These are phyloP conservation scores for Sciurus vulgaris DNA, from an alignment of 2,797 vertebrate species.

Conservation along the genomic window DNA sequence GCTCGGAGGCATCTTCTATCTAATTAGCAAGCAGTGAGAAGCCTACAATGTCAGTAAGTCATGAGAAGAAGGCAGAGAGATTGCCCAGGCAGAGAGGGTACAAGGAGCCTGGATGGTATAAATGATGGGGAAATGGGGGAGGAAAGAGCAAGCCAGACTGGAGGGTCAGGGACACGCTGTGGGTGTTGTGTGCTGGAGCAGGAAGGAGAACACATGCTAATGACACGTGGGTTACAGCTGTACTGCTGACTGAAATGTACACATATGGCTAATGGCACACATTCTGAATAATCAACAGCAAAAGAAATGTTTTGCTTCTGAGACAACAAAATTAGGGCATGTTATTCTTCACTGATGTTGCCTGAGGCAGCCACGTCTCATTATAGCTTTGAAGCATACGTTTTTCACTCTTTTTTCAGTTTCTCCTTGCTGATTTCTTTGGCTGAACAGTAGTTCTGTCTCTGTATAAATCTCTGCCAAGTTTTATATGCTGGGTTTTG, in stretches of 20 bases:
- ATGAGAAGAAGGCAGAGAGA: background rate
- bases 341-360: slow-evolving; percentile 64
- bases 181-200: background rate
- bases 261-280: slow-evolving; percentile 70
- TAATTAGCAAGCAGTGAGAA: background rate
- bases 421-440: slow-evolving; percentile 69
- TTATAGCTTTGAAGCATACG: slow-evolving; percentile 66
- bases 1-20: background rate
- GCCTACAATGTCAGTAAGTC: background rate
- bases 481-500: slow-evolving; percentile 60
- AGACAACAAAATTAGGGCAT: slow-evolving; percentile 76
- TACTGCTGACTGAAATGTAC: slow-evolving; percentile 39
- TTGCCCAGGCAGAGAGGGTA: background rate
- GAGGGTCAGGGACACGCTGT: slow-evolving; percentile 13
- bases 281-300: slow-evolving; percentile 75
- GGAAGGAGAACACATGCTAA: slow-evolving; percentile 28
- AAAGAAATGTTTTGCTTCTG: slow-evolving; percentile 74
- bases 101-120: background rate
- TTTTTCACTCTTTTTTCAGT: background rate
- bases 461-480: slow-evolving; percentile 65
- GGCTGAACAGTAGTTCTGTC: slow-evolving; percentile 54
- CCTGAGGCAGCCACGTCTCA: slow-evolving; percentile 72
- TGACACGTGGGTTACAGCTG: slow-evolving; percentile 24
- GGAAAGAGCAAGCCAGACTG: background rate
- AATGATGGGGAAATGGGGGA: background rate